Conservation (phyloP, 2,888 invertebrate species). For the Phyllotreta striolata region DNA sequence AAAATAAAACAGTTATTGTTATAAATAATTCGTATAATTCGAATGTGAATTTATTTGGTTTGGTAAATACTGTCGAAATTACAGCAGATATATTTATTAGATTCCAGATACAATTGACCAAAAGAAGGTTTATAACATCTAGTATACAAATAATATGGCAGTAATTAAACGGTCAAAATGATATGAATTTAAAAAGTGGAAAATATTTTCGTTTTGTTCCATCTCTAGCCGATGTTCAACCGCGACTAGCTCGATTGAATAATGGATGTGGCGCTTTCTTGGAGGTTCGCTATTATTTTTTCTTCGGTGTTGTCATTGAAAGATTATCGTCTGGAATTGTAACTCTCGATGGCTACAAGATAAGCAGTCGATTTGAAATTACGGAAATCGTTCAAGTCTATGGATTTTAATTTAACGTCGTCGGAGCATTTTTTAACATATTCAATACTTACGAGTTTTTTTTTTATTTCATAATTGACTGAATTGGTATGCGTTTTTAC, state of each 20-base stretch:
- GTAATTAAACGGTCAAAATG: slow-evolving; percentile 40
- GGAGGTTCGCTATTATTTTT: slow-evolving; percentile 35
- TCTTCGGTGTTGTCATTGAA: slow-evolving; percentile 31
- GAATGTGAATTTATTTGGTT: too few species aligned
- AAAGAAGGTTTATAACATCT: too few species aligned
- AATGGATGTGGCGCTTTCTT: slow-evolving; percentile 36
- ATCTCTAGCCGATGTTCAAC: slow-evolving; percentile 11
- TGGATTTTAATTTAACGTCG: neutral
- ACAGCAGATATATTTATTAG: too few species aligned
- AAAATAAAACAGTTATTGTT: too few species aligned
- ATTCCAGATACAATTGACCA: too few species aligned
- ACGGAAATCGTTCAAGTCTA: slow-evolving; percentile 12
- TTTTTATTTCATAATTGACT: too few species aligned
- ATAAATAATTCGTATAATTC: too few species aligned
- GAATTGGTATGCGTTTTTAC: too few species aligned
- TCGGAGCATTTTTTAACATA: too few species aligned
- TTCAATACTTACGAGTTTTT: too few species aligned
- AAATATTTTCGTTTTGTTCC: slow-evolving; percentile 2
- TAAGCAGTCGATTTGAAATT: slow-evolving; percentile 22
- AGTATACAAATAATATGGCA: slow-evolving; percentile 36
- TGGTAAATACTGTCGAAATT: too few species aligned
- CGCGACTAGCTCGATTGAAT: slow-evolving; percentile 27
- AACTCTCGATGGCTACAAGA: slow-evolving; percentile 26
- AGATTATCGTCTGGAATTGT: slow-evolving; percentile 28
- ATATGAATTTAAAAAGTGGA: slow-evolving; percentile 13